phyloP scores from a whole-genome alignment of 2,113 vertebrate species.

The Clarias batrachus region DNA sequence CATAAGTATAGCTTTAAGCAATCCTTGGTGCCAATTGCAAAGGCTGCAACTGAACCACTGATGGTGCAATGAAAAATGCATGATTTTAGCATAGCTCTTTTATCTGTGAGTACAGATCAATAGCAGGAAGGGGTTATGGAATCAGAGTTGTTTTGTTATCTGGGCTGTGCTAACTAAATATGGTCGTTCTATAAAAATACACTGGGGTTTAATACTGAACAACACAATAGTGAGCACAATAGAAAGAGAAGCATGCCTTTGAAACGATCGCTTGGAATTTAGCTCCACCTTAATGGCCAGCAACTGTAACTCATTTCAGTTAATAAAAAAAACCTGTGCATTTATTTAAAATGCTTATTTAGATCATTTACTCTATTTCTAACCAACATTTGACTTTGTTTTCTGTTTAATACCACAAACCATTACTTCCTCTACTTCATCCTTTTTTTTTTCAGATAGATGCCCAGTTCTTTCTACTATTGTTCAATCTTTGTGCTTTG shows the following conservation, averaged over 20 bases:
- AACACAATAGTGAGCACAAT: constrained; percentile 67
- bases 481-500: background rate
- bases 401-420: background rate
- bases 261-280: constrained; percentile 64
- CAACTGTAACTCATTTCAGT: constrained; percentile 61
- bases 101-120: constrained; percentile 75
- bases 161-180: constrained; percentile 59
- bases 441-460: background rate
- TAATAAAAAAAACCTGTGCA: constrained; percentile 32
- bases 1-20: constrained; percentile 78
- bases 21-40: constrained; percentile 74
- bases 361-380: background rate
- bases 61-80: constrained; percentile 78
- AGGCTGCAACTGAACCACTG: constrained; percentile 69
- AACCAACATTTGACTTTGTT: background rate
- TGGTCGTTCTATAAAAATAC: constrained; percentile 60
- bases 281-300: constrained; percentile 60
- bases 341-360: background rate
- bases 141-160: constrained; percentile 74
- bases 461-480: background rate
- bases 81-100: constrained; percentile 72
- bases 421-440: background rate
- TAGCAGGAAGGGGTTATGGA: constrained; percentile 72
- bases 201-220: constrained; percentile 65
- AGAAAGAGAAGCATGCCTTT: constrained; percentile 59